phyloP scores from a whole-genome alignment of 64 coral and sea anemone species.

The Montipora capricornis region DNA sequence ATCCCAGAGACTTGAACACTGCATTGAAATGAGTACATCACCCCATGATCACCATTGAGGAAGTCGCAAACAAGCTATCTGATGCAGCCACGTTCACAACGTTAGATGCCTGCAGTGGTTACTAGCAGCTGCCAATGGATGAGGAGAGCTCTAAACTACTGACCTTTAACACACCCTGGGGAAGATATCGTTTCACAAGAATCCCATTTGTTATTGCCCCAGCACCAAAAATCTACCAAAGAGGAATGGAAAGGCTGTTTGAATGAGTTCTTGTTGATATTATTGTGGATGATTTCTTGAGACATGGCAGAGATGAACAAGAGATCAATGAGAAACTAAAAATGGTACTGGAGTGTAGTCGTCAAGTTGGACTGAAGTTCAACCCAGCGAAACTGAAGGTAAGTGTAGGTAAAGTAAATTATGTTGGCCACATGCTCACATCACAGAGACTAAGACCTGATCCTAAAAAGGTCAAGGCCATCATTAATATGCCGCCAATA shows the following conservation, averaged over 20 bases:
- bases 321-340: background rate
- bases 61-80: no score
- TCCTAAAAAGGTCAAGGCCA: no score
- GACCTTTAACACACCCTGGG: conserved; percentile 36
- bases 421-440: no score
- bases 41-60: no score
- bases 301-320: background rate
- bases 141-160: conserved; percentile 40
- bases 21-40: no score
- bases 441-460: no score
- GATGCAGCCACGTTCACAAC: background rate
- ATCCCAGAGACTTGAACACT: no score
- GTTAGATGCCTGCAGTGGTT: background rate
- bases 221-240: conserved; percentile 37
- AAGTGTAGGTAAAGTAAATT: no score
- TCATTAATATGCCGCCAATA: no score
- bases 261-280: conserved; percentile 39
- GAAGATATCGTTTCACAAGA: conserved; percentile 25
- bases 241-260: conserved; percentile 51
- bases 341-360: background rate
- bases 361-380: no score
- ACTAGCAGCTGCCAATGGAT: background rate
- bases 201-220: conserved; percentile 18
- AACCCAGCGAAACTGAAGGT: no score
- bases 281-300: conserved; percentile 53